A percentile compares a stretch with the other conserved stretches of the same genome.
These are phyloP conservation scores for Harmothoe impar DNA, from an alignment of 2,888 invertebrate species.

Conservation along the genomic window DNA sequence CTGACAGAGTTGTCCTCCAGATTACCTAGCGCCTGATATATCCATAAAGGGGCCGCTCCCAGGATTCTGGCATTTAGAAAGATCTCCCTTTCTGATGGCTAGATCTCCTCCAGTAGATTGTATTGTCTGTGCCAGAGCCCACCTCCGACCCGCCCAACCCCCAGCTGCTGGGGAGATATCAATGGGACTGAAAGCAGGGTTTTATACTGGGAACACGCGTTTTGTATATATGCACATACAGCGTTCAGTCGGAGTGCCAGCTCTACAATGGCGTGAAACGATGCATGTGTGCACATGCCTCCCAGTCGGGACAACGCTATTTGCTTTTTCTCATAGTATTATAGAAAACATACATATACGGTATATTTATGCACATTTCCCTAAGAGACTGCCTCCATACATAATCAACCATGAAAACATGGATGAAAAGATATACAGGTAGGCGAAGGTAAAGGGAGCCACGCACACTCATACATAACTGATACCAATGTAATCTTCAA, in stretches of 20 bases:
- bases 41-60: conserved; percentile 49
- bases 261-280: neutral
- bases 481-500: too few species aligned
- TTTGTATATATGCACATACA: conserved; percentile 6
- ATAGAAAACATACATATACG: too few species aligned
- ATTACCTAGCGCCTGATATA: conserved; percentile 49
- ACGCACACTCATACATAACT: too few species aligned
- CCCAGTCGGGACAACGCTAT: too few species aligned
- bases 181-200: neutral
- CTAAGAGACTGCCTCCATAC: too few species aligned
- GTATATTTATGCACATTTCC: too few species aligned
- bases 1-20: conserved; percentile 19
- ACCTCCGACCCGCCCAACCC: neutral
- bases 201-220: conserved; percentile 5
- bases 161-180: neutral
- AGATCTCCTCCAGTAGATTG: conserved; percentile 53
- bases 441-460: too few species aligned
- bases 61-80: conserved; percentile 18
- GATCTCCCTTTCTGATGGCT: conserved; percentile 47
- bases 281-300: neutral
- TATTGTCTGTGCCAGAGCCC: conserved; percentile 22
- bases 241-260: neutral
- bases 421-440: too few species aligned
- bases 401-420: too few species aligned
- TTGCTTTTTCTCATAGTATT: too few species aligned